phyloP scores from a whole-genome alignment of 2,113 vertebrate genomes.

The Chloebia gouldiae region DNA sequence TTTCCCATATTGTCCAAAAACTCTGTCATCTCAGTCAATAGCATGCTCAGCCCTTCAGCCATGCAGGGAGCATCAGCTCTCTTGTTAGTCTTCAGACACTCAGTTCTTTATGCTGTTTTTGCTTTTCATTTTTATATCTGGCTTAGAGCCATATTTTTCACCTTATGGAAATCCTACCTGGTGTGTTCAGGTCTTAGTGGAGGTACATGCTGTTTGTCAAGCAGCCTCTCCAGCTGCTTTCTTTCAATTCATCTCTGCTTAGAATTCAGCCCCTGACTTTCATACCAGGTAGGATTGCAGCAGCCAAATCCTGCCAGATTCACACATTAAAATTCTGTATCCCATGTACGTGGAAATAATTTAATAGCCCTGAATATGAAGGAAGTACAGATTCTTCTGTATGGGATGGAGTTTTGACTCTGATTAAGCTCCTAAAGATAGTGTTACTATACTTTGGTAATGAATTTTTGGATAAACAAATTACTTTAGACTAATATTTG shows the following conservation, averaged over 20 bases:
- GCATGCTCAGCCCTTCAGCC: not conserved
- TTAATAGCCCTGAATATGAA: not conserved
- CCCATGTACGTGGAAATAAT: not conserved
- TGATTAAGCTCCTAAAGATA: not conserved
- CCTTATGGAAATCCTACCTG: not conserved
- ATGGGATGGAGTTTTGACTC: not conserved
- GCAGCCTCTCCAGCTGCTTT: conserved; percentile 3
- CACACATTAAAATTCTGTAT: not conserved
- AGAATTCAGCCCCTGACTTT: conserved; percentile 23
- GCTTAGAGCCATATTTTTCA: not conserved
- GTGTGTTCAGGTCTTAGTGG: not conserved
- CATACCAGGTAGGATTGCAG: not conserved
- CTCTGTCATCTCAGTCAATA: not conserved
- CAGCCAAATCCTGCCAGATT: not conserved
- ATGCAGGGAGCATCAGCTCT: not conserved
- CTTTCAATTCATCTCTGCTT: conserved; percentile 4
- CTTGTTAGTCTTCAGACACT: not conserved
- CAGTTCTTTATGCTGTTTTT: not conserved
- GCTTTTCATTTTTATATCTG: conserved; percentile 12
- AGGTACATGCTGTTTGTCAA: not conserved
- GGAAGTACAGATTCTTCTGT: not conserved
- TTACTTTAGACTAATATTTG: not conserved
- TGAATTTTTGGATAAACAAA: not conserved
- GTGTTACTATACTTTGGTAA: not conserved
- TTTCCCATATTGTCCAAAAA: conserved; percentile 46